A percentile compares a stretch with the other conserved stretches of the same genome.
phyloP scores from a whole-genome alignment of 2,113 vertebrate species.

The Rhabdornis inornatus region DNA sequence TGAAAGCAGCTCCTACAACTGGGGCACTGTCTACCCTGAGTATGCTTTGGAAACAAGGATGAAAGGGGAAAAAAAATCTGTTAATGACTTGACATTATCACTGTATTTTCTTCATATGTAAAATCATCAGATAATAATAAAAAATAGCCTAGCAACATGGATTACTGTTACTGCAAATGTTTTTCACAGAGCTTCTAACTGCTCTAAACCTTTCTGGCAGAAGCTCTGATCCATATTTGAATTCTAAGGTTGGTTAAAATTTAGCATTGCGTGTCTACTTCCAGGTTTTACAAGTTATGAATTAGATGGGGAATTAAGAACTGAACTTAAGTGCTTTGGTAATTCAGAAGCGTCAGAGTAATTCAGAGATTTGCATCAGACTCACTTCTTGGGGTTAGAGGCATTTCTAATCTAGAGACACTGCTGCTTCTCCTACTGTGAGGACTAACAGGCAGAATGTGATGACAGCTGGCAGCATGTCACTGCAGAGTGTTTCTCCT shows the following conservation, averaged over 20 bases:
- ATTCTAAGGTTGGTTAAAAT: background rate
- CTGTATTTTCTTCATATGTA: background rate
- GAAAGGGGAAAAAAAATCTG: background rate
- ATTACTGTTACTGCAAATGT: background rate
- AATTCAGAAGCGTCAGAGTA: background rate
- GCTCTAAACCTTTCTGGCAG: background rate
- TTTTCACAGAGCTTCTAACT: background rate
- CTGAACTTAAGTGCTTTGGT: background rate
- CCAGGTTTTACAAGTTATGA: background rate
- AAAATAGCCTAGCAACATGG: background rate
- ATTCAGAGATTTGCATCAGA: background rate
- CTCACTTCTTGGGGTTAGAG: background rate
- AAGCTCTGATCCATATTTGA: background rate
- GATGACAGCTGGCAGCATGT: background rate
- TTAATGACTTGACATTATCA: background rate
- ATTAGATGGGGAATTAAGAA: background rate
- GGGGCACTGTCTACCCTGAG: background rate
- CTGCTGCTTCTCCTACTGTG: background rate
- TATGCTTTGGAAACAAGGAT: background rate
- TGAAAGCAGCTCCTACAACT: background rate
- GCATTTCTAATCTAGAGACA: background rate
- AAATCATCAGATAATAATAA: background rate
- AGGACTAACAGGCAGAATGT: background rate
- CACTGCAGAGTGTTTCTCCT: background rate
- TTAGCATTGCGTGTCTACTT: background rate